phyloP scores from a whole-genome alignment of 2,797 vertebrate genomes.

The Tarsius wallacei region DNA sequence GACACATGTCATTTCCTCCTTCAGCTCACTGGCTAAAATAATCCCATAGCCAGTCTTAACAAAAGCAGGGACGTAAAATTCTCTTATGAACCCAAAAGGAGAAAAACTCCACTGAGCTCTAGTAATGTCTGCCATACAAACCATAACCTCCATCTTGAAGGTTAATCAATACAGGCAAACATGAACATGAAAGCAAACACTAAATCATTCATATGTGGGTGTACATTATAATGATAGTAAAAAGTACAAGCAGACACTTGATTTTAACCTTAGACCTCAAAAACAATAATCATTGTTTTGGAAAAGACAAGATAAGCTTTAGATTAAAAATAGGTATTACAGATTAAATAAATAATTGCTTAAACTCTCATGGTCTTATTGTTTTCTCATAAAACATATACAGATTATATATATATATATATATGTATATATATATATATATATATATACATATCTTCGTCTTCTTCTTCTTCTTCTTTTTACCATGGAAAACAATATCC shows the following conservation, averaged over 20 bases:
- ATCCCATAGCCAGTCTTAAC: background rate
- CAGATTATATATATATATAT: too few relatives aligned
- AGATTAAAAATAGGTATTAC: background rate
- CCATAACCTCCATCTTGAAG: background rate
- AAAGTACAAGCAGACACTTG: background rate
- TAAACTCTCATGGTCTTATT: background rate
- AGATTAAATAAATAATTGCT: background rate
- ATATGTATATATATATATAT: background rate
- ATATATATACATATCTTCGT: background rate
- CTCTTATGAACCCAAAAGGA: background rate
- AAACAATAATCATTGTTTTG: background rate
- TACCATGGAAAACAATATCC: background rate
- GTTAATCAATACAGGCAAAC: slow-evolving; percentile 11
- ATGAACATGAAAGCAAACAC: background rate
- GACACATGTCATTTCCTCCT: background rate
- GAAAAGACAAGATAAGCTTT: background rate
- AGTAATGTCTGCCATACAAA: background rate
- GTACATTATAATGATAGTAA: background rate
- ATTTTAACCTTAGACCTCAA: background rate
- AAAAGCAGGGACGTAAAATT: background rate
- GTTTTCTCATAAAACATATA: background rate
- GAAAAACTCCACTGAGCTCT: background rate
- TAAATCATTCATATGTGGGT: background rate
- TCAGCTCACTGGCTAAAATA: slow-evolving; percentile 24
- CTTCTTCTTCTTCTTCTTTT: background rate